Evolutionary conservation across 1,140 invertebrate genomes (phyloP), one percentile per base, ranked within the genome.

Genomic region (Ptiloglossa arizonensis): DNA sequence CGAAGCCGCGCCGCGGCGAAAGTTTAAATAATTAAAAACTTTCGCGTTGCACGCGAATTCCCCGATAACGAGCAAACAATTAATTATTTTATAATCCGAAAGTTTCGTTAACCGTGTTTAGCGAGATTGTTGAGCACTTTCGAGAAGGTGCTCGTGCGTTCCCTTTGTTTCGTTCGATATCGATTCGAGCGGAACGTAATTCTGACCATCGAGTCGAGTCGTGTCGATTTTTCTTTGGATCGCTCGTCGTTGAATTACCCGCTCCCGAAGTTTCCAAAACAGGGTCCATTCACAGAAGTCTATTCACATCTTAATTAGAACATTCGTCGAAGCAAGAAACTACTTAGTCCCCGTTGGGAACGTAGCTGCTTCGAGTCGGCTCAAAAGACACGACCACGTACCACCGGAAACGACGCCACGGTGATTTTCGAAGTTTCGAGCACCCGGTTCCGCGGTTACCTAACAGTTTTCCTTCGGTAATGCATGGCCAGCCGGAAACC

Each of bases 11-110:
- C 8, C 5, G 17, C 4, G 9, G 32, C 17, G 35, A 9, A 27
- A 69, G 46, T 41, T 69, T 27, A 41, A 69, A 56, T 69, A 56
- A 69, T 69, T 69, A 69, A 56, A 69, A 69, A 69, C 6, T 56
- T 56, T 5, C 67, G 11, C 66, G 32, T 27, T 19, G 1, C 17
- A 2, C 1, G 13, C 50, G 17, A 41, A 41, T 69, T 56, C 22
- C 22, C 6, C 24, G 50, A 41, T 69, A 69, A 41, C 50, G 5
- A 24, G 35, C 22, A 54, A 68, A 54, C 66, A 68, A 56, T 24
- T 56, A 56, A 69, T 69, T 24, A 54, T 17, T 68, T 38, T 29
- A 56, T 19, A 41, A 56, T 17, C 4, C 9, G n/a, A 54, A 48
- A 69, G 24, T 17, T 44, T 48, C 27, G 11, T 70, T 46, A 46